Percentiles rank a stretch among this genome's conserved stretches.
Evolutionary conservation across 2,888 invertebrate genomes (phyloP).

Genomic region (Bunonema sp.): DNA sequence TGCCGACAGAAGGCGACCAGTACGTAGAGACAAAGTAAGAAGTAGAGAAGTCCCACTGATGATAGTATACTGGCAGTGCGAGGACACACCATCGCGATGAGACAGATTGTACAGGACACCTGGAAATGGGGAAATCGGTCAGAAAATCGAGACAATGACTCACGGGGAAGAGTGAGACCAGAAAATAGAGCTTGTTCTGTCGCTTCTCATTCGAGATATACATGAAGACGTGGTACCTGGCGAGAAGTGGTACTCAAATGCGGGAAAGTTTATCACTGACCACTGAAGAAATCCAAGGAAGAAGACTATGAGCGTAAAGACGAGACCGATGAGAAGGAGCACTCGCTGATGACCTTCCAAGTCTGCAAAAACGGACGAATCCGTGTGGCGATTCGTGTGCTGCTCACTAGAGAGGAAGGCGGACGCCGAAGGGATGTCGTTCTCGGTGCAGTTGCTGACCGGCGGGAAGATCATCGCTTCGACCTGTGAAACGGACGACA

Average conservation of each 20-base stretch:
- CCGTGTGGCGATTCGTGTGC: too few species aligned
- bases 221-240: slow-evolving; percentile 3
- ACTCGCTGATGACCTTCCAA: slow-evolving; percentile 13
- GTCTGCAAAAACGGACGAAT: too few species aligned
- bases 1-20: slow-evolving; percentile 33
- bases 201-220: slow-evolving; percentile 32
- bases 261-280: slow-evolving; percentile 5
- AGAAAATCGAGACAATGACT: background rate
- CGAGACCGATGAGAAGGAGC: slow-evolving; percentile 22
- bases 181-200: slow-evolving; percentile 35
- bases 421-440: too few species aligned
- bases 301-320: slow-evolving; percentile 17
- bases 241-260: slow-evolving; percentile 8
- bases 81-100: slow-evolving; percentile 35
- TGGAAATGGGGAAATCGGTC: too few species aligned
- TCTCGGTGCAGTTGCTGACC: too few species aligned
- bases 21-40: slow-evolving; percentile 36
- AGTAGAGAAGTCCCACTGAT: slow-evolving; percentile 29
- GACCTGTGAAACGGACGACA: slow-evolving; percentile 11
- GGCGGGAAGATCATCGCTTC: too few species aligned
- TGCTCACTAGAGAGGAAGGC: too few species aligned
- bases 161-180: slow-evolving; percentile 33
- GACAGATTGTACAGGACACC: slow-evolving; percentile 28
- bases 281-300: slow-evolving; percentile 23
- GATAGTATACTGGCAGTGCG: slow-evolving; percentile 28